Percentiles rank a stretch among this genome's conserved stretches.
Evolutionary conservation across 1,140 invertebrate genomes (phyloP).

Genomic region (Capitella teleta): DNA sequence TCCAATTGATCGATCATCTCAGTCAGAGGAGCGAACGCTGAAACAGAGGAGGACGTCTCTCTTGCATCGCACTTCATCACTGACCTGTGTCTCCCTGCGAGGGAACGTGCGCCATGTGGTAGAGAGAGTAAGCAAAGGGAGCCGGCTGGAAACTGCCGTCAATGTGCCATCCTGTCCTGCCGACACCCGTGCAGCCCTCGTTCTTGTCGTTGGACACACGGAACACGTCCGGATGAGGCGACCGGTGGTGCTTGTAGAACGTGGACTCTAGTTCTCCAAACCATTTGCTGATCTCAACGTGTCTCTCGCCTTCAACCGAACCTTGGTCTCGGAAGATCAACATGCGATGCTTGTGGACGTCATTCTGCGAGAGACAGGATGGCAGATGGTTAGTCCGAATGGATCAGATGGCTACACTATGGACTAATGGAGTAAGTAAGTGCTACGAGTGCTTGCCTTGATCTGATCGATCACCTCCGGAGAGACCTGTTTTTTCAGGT

Average conservation of each 20-base stretch:
- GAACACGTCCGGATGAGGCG: background rate
- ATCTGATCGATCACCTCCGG: background rate
- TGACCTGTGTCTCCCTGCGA: conserved; percentile 5
- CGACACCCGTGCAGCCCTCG: background rate
- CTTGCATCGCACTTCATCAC: background rate
- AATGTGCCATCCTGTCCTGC: conserved; percentile 3
- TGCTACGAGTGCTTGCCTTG: too few species aligned
- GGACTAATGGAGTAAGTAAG: too few species aligned
- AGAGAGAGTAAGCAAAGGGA: background rate
- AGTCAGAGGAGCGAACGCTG: conserved; percentile 42
- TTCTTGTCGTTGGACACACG: conserved; percentile 2
- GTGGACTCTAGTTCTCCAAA: conserved; percentile 4
- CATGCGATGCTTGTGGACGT: conserved; percentile 1
- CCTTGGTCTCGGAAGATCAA: background rate
- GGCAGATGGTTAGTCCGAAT: too few species aligned
- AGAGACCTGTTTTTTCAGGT: background rate
- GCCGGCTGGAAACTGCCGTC: background rate
- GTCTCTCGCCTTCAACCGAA: background rate
- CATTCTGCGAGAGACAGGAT: too few species aligned
- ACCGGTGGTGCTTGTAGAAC: background rate
- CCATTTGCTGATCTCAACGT: conserved; percentile 2
- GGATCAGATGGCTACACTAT: too few species aligned
- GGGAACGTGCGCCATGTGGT: conserved; percentile 2
- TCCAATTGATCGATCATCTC: conserved; percentile 40
- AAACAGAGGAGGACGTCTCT: background rate